Conservation (phyloP, 30 jellyfish, hydroid and myxozoan species). For the Mastigias papua region DNA sequence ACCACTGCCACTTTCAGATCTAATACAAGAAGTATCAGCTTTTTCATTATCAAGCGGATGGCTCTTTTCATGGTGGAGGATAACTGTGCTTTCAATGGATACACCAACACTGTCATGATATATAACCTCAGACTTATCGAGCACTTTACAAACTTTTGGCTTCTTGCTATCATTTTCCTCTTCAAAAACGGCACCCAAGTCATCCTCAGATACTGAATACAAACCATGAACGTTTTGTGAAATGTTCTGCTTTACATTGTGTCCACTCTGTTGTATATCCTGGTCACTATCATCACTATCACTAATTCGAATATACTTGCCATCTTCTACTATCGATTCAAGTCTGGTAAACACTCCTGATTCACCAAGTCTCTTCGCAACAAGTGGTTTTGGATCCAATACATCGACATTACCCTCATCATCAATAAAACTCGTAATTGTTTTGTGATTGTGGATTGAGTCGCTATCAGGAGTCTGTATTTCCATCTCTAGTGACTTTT, state of each 20-base stretch:
- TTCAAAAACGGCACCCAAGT: neutral
- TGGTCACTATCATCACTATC: constrained; percentile 8
- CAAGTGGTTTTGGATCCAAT: constrained; percentile 26
- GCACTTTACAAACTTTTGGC: neutral
- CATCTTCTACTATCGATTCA: constrained; percentile 54
- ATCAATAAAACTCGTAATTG: constrained; percentile 23
- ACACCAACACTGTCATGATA: neutral
- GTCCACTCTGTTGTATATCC: neutral
- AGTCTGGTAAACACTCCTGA: constrained; percentile 67
- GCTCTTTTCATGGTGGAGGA: neutral
- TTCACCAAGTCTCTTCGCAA: constrained; percentile 34
- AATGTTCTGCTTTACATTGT: neutral
- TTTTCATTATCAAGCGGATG: neutral
- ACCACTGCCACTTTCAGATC: neutral
- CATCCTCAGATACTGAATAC: neutral
- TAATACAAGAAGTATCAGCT: neutral
- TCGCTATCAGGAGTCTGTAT: neutral
- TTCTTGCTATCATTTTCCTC: neutral
- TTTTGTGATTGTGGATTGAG: neutral
- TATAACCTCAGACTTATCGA: constrained; percentile 48
- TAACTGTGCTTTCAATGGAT: neutral
- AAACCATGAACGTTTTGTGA: neutral
- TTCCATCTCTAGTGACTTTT: neutral
- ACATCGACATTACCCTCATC: constrained; percentile 39
- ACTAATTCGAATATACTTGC: neutral